Conservation (phyloP, 2,888 invertebrate species). For the Aradus depressus region DNA sequence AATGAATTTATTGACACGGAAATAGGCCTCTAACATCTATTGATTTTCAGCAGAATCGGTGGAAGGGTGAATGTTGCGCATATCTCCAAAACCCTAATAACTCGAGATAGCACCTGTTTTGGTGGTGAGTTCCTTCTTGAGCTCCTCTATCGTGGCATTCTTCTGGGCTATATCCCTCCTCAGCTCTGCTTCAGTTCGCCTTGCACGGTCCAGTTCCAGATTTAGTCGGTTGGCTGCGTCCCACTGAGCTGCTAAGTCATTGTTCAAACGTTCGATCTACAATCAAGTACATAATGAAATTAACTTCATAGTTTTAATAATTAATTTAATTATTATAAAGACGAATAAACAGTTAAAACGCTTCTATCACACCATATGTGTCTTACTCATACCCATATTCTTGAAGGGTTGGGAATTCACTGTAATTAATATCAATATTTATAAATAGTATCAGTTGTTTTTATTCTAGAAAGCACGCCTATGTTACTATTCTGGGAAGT, state of each 20-base stretch:
- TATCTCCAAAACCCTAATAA: too few relatives aligned
- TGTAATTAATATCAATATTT: too few relatives aligned
- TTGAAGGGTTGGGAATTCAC: too few relatives aligned
- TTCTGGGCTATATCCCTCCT: slow-evolving; percentile 67
- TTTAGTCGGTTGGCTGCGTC: slow-evolving; percentile 64
- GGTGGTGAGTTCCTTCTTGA: slow-evolving; percentile 65
- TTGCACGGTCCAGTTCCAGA: slow-evolving; percentile 66
- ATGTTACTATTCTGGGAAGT: too few relatives aligned
- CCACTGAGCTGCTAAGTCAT: slow-evolving; percentile 68
- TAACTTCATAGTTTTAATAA: background rate
- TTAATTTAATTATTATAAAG: background rate
- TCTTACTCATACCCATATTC: too few relatives aligned
- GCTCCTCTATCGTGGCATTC: slow-evolving; percentile 60
- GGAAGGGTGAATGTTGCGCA: too few relatives aligned
- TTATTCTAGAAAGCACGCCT: too few relatives aligned
- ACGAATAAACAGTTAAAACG: background rate
- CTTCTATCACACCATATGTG: background rate
- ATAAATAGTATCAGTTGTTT: too few relatives aligned
- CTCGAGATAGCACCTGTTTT: slow-evolving; percentile 51
- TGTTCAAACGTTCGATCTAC: slow-evolving; percentile 62
- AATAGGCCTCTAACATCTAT: too few relatives aligned
- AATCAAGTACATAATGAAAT: slow-evolving; percentile 55
- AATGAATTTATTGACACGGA: too few relatives aligned
- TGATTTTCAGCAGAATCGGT: too few relatives aligned
- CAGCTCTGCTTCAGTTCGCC: slow-evolving; percentile 61